Evolutionary conservation across 2,797 vertebrate species (phyloP).

Genomic region (Gorsachius magnificus): DNA sequence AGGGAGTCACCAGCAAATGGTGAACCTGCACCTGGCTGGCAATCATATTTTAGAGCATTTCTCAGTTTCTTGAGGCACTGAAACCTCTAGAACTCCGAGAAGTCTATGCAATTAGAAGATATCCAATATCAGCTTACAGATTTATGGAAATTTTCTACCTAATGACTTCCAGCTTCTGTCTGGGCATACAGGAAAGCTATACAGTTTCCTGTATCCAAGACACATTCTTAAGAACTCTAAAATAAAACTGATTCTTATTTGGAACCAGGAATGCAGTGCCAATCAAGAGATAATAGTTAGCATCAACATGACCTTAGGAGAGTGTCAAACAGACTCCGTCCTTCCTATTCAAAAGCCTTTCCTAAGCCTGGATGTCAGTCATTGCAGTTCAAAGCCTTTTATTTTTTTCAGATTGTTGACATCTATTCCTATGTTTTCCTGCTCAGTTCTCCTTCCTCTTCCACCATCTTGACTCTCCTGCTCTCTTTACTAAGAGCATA

Average conservation of each 20-base stretch:
- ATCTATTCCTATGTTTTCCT: neutral
- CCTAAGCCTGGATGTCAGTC: neutral
- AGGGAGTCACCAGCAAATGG: neutral
- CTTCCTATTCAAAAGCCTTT: neutral
- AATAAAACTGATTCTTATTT: neutral
- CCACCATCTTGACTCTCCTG: neutral
- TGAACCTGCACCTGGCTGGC: neutral
- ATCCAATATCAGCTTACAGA: neutral
- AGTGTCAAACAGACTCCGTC: neutral
- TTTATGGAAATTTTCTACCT: neutral
- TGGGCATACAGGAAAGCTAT: neutral
- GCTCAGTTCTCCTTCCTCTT: neutral
- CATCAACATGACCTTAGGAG: neutral
- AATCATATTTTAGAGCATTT: neutral
- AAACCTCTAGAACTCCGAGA: neutral
- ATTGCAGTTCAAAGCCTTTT: neutral
- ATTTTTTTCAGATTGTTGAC: neutral
- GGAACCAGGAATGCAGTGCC: neutral
- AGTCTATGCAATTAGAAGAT: neutral
- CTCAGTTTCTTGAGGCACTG: neutral
- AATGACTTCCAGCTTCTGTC: neutral
- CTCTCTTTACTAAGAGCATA: neutral
- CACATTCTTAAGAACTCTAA: neutral
- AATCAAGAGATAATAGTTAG: neutral
- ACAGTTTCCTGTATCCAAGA: neutral